phyloP scores from a whole-genome alignment of 2,797 vertebrate genomes.

The Myoxocephalus aenaeus region DNA sequence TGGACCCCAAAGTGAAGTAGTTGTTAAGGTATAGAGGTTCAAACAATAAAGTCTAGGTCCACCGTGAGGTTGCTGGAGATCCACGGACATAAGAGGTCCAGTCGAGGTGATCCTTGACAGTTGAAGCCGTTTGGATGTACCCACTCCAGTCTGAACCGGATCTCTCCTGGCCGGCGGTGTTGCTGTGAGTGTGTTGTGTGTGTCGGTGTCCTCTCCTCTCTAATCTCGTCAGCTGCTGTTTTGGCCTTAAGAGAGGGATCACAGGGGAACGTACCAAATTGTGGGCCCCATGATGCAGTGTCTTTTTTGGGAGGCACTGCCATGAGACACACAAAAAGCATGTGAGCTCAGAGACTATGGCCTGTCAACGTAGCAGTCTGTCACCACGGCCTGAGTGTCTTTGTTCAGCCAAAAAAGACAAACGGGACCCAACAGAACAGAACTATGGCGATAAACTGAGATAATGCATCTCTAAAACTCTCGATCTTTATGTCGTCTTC shows the following conservation, averaged over 20 bases:
- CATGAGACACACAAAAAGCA: slow-evolving; percentile 93
- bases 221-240: slow-evolving; percentile 85
- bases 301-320: slow-evolving; percentile 92
- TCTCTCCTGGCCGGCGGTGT: slow-evolving; percentile 33
- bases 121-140: neutral
- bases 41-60: slow-evolving; percentile 29
- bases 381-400: slow-evolving; percentile 83
- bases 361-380: slow-evolving; percentile 77
- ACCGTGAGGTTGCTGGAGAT: slow-evolving; percentile 5
- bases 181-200: slow-evolving; percentile 39
- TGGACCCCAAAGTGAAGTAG: slow-evolving; percentile 9
- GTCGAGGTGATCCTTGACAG: neutral
- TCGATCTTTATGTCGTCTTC: neutral
- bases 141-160: slow-evolving; percentile 50
- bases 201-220: slow-evolving; percentile 68
- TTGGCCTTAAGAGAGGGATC: slow-evolving; percentile 92
- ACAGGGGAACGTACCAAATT: slow-evolving; percentile 85
- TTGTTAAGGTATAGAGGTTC: neutral
- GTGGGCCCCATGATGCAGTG: slow-evolving; percentile 87
- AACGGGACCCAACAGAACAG: slow-evolving; percentile 41
- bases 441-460: slow-evolving; percentile 31
- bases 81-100: slow-evolving; percentile 21
- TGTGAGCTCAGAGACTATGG: slow-evolving; percentile 89
- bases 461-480: neutral
- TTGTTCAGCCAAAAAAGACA: slow-evolving; percentile 90